These are phyloP conservation scores for Nomada ruficornis DNA, from an alignment of 2,888 invertebrate species.

Conservation along the genomic window DNA sequence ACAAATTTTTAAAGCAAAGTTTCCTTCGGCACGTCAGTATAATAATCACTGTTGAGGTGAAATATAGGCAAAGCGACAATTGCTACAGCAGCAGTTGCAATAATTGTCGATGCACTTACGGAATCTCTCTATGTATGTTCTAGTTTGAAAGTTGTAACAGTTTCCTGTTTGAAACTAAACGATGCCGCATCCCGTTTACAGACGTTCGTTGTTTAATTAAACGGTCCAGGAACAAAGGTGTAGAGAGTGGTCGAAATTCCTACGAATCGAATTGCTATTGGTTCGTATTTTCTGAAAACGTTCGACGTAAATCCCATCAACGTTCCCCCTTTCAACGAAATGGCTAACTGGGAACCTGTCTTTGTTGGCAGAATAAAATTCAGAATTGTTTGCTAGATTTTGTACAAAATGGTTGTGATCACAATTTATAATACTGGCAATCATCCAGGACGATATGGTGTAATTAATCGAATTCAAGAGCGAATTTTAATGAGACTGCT, in stretches of 20 bases:
- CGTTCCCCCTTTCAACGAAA: background rate
- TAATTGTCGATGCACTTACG: background rate
- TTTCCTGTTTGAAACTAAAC: slow-evolving; percentile 11
- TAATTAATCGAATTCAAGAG: too few species aligned
- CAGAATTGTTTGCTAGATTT: background rate
- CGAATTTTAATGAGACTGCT: too few species aligned
- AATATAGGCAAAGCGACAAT: background rate
- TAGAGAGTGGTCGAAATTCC: background rate
- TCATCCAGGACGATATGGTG: too few species aligned
- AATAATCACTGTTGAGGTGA: too few species aligned
- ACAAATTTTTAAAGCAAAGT: background rate
- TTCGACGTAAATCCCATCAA: background rate
- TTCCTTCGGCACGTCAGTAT: too few species aligned
- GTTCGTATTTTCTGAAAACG: background rate
- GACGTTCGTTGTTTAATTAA: slow-evolving; percentile 44
- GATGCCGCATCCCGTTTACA: background rate
- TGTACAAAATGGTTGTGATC: too few species aligned
- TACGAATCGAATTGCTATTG: slow-evolving; percentile 3
- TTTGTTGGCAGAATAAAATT: background rate
- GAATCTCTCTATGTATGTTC: background rate
- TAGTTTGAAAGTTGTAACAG: slow-evolving; percentile 12
- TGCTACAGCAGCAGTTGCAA: background rate
- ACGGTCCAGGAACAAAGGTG: background rate
- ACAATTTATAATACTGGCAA: too few species aligned
- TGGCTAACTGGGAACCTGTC: background rate